These are phyloP conservation scores for Falcunculus frontatus DNA, from an alignment of 2,113 vertebrate genomes.

Conservation along the genomic window DNA sequence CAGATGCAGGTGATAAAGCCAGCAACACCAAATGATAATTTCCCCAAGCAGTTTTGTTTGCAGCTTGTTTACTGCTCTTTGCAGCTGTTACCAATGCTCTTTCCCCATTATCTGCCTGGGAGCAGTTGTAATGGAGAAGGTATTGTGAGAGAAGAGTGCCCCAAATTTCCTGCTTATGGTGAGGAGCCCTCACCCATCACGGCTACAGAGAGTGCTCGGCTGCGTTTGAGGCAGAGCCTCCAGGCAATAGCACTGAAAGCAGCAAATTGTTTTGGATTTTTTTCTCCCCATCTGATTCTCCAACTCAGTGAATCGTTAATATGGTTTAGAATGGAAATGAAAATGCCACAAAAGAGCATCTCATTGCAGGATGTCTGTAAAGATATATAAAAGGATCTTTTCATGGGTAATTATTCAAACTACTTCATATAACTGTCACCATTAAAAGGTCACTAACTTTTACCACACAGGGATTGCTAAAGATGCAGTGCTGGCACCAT, in stretches of 20 bases:
- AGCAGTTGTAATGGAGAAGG: not conserved
- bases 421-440: conserved; percentile 60
- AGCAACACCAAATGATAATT: conserved; percentile 28
- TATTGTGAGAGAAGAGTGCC: not conserved
- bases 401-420: conserved; percentile 60
- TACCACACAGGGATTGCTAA: not conserved
- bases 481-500: not conserved
- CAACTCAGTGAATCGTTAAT: conserved; percentile 53
- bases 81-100: conserved; percentile 9
- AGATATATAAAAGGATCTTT: conserved; percentile 60
- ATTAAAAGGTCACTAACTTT: conserved; percentile 67
- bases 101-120: not conserved
- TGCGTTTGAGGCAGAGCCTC: not conserved
- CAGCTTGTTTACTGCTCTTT: conserved; percentile 17
- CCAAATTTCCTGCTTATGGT: not conserved
- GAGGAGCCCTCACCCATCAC: not conserved
- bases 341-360: conserved; percentile 69
- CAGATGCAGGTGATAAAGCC: conserved; percentile 11
- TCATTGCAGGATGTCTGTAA: conserved; percentile 53
- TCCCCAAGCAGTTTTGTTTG: conserved; percentile 43
- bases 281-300: not conserved
- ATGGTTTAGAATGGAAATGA: conserved; percentile 56
- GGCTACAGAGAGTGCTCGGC: not conserved
- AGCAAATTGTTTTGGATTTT: not conserved
- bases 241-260: conserved; percentile 13